These are phyloP conservation scores for Netelia fuscicornis DNA, from an alignment of 2,888 invertebrate species.

Conservation along the genomic window DNA sequence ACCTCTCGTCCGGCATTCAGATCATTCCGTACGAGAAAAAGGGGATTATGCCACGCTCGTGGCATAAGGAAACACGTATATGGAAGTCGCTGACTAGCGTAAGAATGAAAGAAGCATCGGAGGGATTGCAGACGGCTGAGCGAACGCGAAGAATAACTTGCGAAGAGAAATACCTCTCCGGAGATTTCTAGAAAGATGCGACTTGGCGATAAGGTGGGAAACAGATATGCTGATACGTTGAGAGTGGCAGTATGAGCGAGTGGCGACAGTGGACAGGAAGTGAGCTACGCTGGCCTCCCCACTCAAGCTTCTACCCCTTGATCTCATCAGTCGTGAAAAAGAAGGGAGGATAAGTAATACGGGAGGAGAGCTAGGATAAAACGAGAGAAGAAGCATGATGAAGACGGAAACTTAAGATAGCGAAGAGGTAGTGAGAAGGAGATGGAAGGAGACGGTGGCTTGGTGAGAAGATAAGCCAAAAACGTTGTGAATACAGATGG, in stretches of 20 bases:
- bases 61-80: slow-evolving; percentile 36
- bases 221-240: slow-evolving; percentile 81
- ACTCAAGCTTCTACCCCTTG: background rate
- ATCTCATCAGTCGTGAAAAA: slow-evolving; percentile 27
- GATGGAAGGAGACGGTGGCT: slow-evolving; percentile 70
- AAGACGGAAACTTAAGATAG: slow-evolving; percentile 54
- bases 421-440: slow-evolving; percentile 63
- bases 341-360: slow-evolving; percentile 21
- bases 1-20: slow-evolving; percentile 47
- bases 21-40: slow-evolving; percentile 51
- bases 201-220: slow-evolving; percentile 77
- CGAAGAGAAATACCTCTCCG: slow-evolving; percentile 51
- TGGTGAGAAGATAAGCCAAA: slow-evolving; percentile 77
- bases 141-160: background rate
- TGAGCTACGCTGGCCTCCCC: slow-evolving; percentile 67
- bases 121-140: slow-evolving; percentile 2
- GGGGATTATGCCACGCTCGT: slow-evolving; percentile 51
- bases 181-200: slow-evolving; percentile 73
- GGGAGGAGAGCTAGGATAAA: slow-evolving; percentile 32
- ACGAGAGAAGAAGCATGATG: slow-evolving; percentile 46
- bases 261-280: slow-evolving; percentile 69
- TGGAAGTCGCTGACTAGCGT: slow-evolving; percentile 29
- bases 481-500: slow-evolving; percentile 83
- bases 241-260: slow-evolving; percentile 77
- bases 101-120: slow-evolving; percentile 32